Evolutionary conservation across 2,113 vertebrate species (phyloP).

Genomic region (Nyctibius bracteatus): DNA sequence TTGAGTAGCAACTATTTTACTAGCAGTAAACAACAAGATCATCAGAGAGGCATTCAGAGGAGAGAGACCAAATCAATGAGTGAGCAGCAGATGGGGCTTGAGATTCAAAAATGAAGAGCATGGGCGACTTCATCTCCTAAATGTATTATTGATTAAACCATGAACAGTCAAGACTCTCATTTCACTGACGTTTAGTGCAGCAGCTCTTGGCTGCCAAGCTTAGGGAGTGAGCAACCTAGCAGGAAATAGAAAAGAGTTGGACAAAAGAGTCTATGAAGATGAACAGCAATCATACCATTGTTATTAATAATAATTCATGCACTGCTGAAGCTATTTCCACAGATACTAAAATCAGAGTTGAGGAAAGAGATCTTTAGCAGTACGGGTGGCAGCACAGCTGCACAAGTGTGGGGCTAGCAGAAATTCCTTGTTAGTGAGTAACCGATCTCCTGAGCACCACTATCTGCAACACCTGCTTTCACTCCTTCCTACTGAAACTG

Average conservation of each 20-base stretch:
- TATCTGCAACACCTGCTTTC: neutral
- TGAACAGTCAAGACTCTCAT: conserved; percentile 47
- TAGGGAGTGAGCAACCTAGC: conserved; percentile 30
- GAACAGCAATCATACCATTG: neutral
- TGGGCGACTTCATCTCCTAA: conserved; percentile 43
- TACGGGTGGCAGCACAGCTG: neutral
- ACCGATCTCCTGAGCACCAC: neutral
- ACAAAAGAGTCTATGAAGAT: conserved; percentile 29
- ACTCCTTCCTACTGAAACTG: neutral
- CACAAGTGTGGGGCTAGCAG: neutral
- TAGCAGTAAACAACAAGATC: conserved; percentile 43
- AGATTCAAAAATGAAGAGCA: conserved; percentile 67
- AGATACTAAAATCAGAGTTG: conserved; percentile 34
- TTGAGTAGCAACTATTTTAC: conserved; percentile 36
- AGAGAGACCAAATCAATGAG: conserved; percentile 57
- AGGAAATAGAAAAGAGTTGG: conserved; percentile 46
- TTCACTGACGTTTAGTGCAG: conserved; percentile 64
- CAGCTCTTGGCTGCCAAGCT: conserved; percentile 52
- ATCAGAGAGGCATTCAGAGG: conserved; percentile 42
- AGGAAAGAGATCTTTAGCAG: neutral
- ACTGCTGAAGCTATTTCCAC: conserved; percentile 16
- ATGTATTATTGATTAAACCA: conserved; percentile 74
- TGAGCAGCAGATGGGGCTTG: conserved; percentile 77
- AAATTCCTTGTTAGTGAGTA: neutral
- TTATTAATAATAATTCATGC: conserved; percentile 36